Evolutionary conservation across 1,140 invertebrate species (phyloP), one percentile per base, ranked within the genome.

Genomic region (Drosophila bifasciata): DNA sequence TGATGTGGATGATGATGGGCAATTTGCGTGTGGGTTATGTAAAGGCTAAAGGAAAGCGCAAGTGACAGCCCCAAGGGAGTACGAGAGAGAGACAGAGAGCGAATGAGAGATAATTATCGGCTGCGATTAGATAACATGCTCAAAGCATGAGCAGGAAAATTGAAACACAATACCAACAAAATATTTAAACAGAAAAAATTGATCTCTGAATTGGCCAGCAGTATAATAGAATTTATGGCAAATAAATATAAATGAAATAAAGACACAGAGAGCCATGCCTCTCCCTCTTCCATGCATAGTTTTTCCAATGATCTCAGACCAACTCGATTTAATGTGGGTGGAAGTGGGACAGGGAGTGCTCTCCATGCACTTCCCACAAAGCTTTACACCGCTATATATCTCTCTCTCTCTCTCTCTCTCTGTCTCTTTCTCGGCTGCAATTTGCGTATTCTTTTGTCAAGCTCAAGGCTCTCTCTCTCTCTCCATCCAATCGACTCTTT

Each of bases 381-480:
- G 16, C 9, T 3, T 11, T 36, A 0, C 11, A 3, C 32, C 23
- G 23, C 32, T n/a, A n/a, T n/a, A n/a, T n/a, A n/a, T n/a, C 1
- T 28, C 13, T 52, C 9, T 8, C 28, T 40, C 60, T 36, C 62
- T 15, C 25, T 19, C 55, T 46, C 6, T 51, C 28, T 1, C 7
- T 32, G 9, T 32, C 28, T 4, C 11, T 3, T 11, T 3, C 8
- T 32, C 48, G 5, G 7, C 25, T 53, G 55, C 67, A 61, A 52
- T 71, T 69, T 69, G 32, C 44, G 43, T 39, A 49, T 41, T 71
- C 67, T 61, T 71, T 71, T 71, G 69, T 62, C 68, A 73, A 72
- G 70, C 68, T 73, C 70, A 78, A 78, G 76, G 76, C 76, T 67
- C 32, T 32, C 28, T 66, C 50, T 60, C 11, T 49, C 21, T 48